Base-by-base conservation (phyloP, 1,140 invertebrate genomes). In the Drosophila bocqueti region DNA sequence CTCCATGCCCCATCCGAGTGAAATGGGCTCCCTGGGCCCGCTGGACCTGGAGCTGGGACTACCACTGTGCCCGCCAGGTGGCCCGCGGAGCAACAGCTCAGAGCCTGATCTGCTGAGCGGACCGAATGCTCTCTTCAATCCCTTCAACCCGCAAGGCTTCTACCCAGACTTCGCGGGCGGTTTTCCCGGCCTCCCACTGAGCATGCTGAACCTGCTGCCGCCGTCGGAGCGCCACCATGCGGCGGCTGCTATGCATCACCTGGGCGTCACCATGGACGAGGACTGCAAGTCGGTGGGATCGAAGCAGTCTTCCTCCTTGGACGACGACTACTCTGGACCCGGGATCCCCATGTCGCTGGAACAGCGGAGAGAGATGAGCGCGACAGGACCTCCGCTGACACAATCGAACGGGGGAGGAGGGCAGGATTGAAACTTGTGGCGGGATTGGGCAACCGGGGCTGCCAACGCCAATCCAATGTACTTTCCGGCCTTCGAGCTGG, bases 141-240 rank as follows among this genome's bases (percentile, higher is more conserved):
- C 94, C 59, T 97, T 95, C 92, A 95, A 94, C 79, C 95, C 94
- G 65, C 95, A 94, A 76, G 95, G 95, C 36, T 97, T 97, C 93
- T 97, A 97, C 91, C 96, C 96, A 0, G 96, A 97, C 82, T 97
- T 97, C 66, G 93, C 95, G 4, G 93, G 94, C 13, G 96, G 96
- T 6, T 97, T 97, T 83, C 96, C 96, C 1, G 92, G 92, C 3
- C 95, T 97, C 79, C 96, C 96, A 16, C 94, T 97, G 4, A 96
- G 96, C 83, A 97, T 97, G 96, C 94, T 97, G 38, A 96, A 97
- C 85, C 93, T 97, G 40, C 89, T 97, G 75, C 96, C 96, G 11
- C 96, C 96, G 2, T 96, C 96, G 6, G 96, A 97, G 75, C 73
- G 95, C 94, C 91, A 93, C 94, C 76, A 92, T 76, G 84, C 85